Evolutionary conservation across 2,113 vertebrate genomes (phyloP), one percentile per base, ranked within the genome.

Genomic region (Syngnathus scovelli): DNA sequence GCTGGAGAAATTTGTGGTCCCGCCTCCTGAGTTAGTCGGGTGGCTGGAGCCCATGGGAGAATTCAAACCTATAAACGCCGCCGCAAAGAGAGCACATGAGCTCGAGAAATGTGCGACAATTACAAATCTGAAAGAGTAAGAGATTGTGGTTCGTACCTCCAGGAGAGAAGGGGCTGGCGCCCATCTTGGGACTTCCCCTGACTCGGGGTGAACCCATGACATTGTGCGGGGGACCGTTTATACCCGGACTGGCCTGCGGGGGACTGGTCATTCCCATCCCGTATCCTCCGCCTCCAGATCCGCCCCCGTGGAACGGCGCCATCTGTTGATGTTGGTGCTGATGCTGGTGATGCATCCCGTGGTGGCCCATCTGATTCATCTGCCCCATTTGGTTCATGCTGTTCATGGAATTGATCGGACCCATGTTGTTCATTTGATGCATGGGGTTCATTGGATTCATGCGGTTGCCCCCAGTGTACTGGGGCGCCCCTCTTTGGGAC

Each of bases 121-220:
- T 15, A 2, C 23, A 13, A 38, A 10, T 3, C 18, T 55, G 1
- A 67, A 11, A 37, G 21, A 18, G 39, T 4, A 7, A 36, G 8
- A 49, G 46, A 2, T 18, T 37, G 21, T 61, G 16, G 6, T 37
- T 51, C 79, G 70, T 94, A 98, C 95, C 95, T 94, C 95, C 92
- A 33, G 96, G 95, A 75, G 96, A 99, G 86, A 95, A 98, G 72
- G 95, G 95, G 70, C 94, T 94, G 9, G 94, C 90, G 61, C 83
- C 92, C 88, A 95, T 95, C 89, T 98, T 98, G 41, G 96, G 96
- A 83, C 97, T 98, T 59, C 92, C 94, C 66, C 95, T 88, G 85
- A 94, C 93, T 76, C 95, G 92, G 67, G 95, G 94, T 18, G 97
- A 98, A 62, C 94, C 90, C 90, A 99, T 94, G 67, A 96, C 86